Base-by-base conservation (phyloP, 2,888 invertebrate genomes). In the Caprella mutica region DNA sequence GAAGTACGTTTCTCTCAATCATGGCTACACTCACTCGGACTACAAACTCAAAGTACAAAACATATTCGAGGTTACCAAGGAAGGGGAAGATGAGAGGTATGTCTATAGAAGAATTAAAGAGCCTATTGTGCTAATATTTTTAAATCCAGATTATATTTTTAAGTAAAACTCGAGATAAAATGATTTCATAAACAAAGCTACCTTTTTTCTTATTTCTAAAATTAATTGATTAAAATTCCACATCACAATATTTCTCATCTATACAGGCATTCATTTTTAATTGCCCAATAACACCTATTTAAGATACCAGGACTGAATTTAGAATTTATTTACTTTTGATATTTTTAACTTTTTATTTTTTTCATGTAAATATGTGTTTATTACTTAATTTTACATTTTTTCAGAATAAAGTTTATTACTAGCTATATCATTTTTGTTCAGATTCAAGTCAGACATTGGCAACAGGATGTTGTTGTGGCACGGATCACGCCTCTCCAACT, bases 401-500 rank as follows among this genome's bases (percentile, higher is more conserved):
- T n/a, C 80, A 89, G 21, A 78, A 82, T 29, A 87, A 86, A 0
- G 89, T 90, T 72, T 80, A 83, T 4, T 81, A 84, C 67, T 80
- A 90, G 1, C 35, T 92, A 78, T 76, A 85, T 86, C 69, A n/a
- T n/a, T n/a, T n/a, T n/a, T n/a, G n/a, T n/a, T n/a, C n/a, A 86
- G 88, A 3, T 94, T 92, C 75, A 69, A 82, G 77, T 17, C 27
- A 5, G 69, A 91, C 67, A 73, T 94, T 12, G 83, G 81, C 68
- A 96, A 96, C 72, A 80, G 84, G 38, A 83, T 85, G 68, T 76
- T 97, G 50, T 75, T 97, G 65, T 97, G 96, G 96, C 98, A 98
- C 76, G 98, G 98, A 46, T 96, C 94, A 0, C 80, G 97, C 52
- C 77, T 83, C 27, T 92, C 96, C 14, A 98, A 98, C 75, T 97